Base-by-base conservation (phyloP, 2,888 invertebrate species). In the Elaeidobius kamerunicus region DNA sequence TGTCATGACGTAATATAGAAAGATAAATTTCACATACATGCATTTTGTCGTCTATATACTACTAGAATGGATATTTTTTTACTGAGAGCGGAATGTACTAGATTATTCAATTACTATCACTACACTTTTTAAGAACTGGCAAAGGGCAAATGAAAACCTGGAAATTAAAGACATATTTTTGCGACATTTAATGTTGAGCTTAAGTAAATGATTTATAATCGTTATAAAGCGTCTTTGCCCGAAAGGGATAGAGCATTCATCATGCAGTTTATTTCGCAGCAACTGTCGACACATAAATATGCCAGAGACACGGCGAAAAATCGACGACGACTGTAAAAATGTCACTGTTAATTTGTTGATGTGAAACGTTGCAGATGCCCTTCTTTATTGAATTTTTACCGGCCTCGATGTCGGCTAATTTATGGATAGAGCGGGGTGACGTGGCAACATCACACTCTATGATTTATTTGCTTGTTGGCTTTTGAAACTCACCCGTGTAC, bases 201-300 rank as follows among this genome's bases (percentile, higher is more conserved):
- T 30, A 48, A 48, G 35, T 48, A 34, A 48, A 44, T 52, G 52
- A 52, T 52, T 52, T 52, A 52, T 52, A 52, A 44, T 40, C 45
- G 52, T 32, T 43, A 51, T 38, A 45, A 52, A 45, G 52, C 52
- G 52, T 52, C 52, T 52, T 52, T 39, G 35, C 45, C 35, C 40
- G 42, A 42, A 52, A 52, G 52, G 52, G 52, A 43, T 30, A 43
- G 34, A 43, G 34, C 55, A 55, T 55, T 51, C 50, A 55, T 55
- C 55, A 55, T 60, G 60, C 62, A 65, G 64, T 68, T 66, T 68
- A 67, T 66, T 66, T 65, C 66, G 66, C 69, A 43, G 62, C 67
- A 69, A 67, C 69, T 69, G 69, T 69, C 69, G 69, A 65, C 60
- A 66, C 72, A 70, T 71, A 71, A 70, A 71, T 72, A 71, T 70